Percentiles rank a stretch among this genome's conserved stretches.
Conservation (phyloP, 2,113 vertebrate genomes). For the Colius striatus region DNA sequence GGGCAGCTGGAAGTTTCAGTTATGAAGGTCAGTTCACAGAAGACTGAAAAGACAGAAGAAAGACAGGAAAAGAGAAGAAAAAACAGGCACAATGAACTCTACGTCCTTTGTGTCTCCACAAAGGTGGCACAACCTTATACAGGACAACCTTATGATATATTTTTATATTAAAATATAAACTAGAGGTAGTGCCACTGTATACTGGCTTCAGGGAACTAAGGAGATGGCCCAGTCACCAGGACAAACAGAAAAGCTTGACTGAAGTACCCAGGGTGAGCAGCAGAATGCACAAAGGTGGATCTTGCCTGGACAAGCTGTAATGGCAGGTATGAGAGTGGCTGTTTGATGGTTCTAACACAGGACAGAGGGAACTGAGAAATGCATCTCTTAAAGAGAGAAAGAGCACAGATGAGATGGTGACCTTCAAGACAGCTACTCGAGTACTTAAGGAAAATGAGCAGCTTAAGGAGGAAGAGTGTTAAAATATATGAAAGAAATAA, state of each 20-base stretch:
- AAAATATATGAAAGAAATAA: not conserved
- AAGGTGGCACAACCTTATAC: not conserved
- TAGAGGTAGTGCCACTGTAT: not conserved
- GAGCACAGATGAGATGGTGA: not conserved
- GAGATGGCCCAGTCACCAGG: not conserved
- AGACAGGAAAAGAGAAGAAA: not conserved
- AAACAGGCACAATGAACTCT: not conserved
- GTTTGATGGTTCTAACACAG: not conserved
- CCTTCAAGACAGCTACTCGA: not conserved
- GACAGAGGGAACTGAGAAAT: not conserved
- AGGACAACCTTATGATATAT: not conserved
- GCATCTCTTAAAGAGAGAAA: not conserved
- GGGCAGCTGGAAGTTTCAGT: not conserved
- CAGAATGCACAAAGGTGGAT: not conserved
- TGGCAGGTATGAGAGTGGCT: not conserved
- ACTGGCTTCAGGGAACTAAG: not conserved
- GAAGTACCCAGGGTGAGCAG: not conserved
- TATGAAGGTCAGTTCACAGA: not conserved
- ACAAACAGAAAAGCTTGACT: not conserved
- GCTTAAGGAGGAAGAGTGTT: not conserved
- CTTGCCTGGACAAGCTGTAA: not conserved
- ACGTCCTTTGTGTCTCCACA: not conserved
- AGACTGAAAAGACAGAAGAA: slow-evolving; percentile 40
- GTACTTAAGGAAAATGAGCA: not conserved
- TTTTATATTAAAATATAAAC: not conserved